phyloP scores from a whole-genome alignment of 2,113 vertebrate genomes.

The Equus quagga region DNA sequence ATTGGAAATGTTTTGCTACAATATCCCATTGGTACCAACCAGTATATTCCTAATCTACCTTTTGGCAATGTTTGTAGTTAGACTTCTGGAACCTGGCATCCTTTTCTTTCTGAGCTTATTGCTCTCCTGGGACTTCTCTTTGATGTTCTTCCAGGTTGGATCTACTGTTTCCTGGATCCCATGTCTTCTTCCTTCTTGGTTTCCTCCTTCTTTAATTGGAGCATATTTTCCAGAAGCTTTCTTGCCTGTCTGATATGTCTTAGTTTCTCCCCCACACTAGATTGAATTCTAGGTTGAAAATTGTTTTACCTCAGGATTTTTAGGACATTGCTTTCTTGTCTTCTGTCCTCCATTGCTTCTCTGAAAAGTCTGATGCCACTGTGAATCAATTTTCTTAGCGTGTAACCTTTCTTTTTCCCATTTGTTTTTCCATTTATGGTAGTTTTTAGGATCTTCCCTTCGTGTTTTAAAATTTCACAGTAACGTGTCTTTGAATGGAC shows the following conservation, averaged over 20 bases:
- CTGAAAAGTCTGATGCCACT: not conserved
- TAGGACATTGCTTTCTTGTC: not conserved
- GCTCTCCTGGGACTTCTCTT: not conserved
- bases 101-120: not conserved
- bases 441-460: conserved; percentile 1
- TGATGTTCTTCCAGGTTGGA: not conserved
- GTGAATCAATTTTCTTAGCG: not conserved
- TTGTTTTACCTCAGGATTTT: not conserved
- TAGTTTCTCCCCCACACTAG: not conserved
- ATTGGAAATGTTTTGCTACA: not conserved
- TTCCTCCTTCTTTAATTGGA: conserved; percentile 20
- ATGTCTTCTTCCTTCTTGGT: not conserved
- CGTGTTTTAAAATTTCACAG: conserved; percentile 11
- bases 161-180: not conserved
- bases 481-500: not conserved
- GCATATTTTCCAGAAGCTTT: not conserved
- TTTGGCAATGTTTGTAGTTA: not conserved
- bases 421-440: conserved; percentile 2
- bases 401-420: not conserved
- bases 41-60: not conserved
- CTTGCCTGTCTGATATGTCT: not conserved
- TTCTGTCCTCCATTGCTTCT: not conserved
- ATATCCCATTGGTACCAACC: not conserved
- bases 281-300: conserved; percentile 37
- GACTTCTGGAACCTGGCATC: not conserved